phyloP scores from a whole-genome alignment of 2,888 invertebrate genomes.

The Emmelina monodactyla region DNA sequence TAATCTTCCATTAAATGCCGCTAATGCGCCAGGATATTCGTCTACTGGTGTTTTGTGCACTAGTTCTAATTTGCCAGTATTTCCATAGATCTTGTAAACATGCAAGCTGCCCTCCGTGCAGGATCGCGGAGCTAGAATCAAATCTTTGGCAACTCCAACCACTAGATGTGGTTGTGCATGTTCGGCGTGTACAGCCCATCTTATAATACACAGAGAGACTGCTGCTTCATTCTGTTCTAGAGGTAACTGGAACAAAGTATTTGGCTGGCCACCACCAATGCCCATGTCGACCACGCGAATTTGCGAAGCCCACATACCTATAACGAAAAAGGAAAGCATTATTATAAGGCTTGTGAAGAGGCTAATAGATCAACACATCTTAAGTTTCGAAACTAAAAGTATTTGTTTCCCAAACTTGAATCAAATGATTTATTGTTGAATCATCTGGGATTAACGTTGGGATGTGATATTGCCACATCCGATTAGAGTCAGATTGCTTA shows the following conservation, averaged over 20 bases:
- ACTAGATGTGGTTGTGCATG: conserved; percentile 66
- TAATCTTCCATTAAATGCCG: conserved; percentile 89
- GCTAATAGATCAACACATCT: not conserved
- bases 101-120: conserved; percentile 85
- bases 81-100: conserved; percentile 81
- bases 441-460: conserved; percentile 61
- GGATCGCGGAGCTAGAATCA: conserved; percentile 86
- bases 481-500: conserved; percentile 55
- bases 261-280: conserved; percentile 62
- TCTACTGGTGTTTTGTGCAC: conserved; percentile 94
- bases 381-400: not conserved
- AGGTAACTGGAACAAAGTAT: conserved; percentile 78
- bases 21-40: conserved; percentile 89
- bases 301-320: conserved; percentile 94
- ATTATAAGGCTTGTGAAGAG: no score
- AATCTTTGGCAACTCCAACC: conserved; percentile 91
- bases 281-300: conserved; percentile 89
- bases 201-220: conserved; percentile 83
- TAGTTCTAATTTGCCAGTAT: conserved; percentile 86
- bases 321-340: not conserved
- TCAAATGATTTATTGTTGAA: conserved; percentile 46
- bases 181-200: conserved; percentile 71
- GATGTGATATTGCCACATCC: conserved; percentile 54
- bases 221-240: conserved; percentile 98
- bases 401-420: conserved; percentile 53